Base-by-base conservation (phyloP, 2,888 invertebrate species). In the Drosophila nigricruria region DNA sequence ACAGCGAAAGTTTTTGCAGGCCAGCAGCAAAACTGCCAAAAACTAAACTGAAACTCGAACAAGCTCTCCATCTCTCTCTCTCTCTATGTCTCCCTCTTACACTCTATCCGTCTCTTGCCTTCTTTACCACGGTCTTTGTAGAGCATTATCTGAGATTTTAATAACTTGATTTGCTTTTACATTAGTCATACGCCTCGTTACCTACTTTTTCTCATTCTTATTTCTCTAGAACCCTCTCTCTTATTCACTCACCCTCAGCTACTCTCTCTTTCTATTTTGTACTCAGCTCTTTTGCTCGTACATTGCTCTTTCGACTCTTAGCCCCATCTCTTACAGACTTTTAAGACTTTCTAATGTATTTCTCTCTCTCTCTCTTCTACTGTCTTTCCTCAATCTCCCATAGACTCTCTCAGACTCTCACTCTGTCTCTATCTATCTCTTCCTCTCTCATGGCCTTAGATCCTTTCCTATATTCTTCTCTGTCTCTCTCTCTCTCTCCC, bases 1-100 rank as follows among this genome's bases (percentile, higher is more conserved):
- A 52, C 60, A 79, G 25, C 52, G 42, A 84, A 83, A 83, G 86
- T 88, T 83, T 66, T 60, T 49, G 50, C 50, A 54, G 73, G 66
- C 67, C 70, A 68, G 25, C 72, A 72, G 60, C 64, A 61, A 59
- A 72, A 43, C 75, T 63, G 68, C 60, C 74, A 61, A 77, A 75
- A 76, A 76, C 78, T 77, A 73, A 67, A 56, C 38, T 49, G 25
- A 60, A 75, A 62, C 69, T 73, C 67, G 53, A 43, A 23, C 60
- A 9, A 27, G 25, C 23, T 52, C 3, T 42, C n/a, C 14, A 34
- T 20, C 43, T 30, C 38, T 18, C 32, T 45, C 38, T 34, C 69
- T 38, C 42, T 50, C 27, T 32, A 23, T 9, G 3, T 10, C n/a
- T 16, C 38, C 40, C 23, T 25, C 34, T 12, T 10, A 10, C n/a